Conservation (phyloP, 2,797 vertebrate genomes). For the Ficedula albicollis region DNA sequence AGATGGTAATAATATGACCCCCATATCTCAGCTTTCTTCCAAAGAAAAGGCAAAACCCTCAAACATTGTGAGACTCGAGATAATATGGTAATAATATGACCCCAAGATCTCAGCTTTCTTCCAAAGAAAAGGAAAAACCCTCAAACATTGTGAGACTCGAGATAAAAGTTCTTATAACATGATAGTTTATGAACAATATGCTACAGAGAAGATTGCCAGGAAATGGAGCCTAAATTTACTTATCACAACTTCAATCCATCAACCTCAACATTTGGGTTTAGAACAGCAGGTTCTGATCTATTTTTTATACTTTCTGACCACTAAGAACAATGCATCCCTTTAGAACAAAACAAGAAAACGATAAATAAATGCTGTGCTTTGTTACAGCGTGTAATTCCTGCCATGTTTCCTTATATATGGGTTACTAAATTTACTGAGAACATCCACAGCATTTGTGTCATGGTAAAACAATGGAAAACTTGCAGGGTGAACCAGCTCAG, state of each 20-base stretch:
- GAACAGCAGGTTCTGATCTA: background rate
- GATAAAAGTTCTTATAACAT: background rate
- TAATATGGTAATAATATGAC: background rate
- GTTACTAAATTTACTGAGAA: background rate
- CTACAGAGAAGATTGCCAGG: background rate
- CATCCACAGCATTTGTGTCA: background rate
- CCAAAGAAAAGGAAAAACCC: background rate
- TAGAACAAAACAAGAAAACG: background rate
- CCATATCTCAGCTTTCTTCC: background rate
- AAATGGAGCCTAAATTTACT: slow-evolving; percentile 4
- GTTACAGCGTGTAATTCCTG: background rate
- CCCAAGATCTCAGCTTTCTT: background rate
- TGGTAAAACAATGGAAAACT: background rate
- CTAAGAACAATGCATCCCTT: background rate
- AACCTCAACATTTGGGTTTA: background rate
- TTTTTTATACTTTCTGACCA: background rate
- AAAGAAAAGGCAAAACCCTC: background rate
- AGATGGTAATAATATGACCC: accelerated
- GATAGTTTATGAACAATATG: background rate
- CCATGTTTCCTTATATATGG: background rate
- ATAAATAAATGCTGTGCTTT: background rate
- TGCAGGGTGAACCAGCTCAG: background rate
- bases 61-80: background rate
- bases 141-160: accelerated
- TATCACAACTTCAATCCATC: slow-evolving; percentile 4